Percentiles rank a stretch among this genome's conserved stretches.
Evolutionary conservation across 2,888 invertebrate species (phyloP).

Genomic region (Macrosiphum euphorbiae): DNA sequence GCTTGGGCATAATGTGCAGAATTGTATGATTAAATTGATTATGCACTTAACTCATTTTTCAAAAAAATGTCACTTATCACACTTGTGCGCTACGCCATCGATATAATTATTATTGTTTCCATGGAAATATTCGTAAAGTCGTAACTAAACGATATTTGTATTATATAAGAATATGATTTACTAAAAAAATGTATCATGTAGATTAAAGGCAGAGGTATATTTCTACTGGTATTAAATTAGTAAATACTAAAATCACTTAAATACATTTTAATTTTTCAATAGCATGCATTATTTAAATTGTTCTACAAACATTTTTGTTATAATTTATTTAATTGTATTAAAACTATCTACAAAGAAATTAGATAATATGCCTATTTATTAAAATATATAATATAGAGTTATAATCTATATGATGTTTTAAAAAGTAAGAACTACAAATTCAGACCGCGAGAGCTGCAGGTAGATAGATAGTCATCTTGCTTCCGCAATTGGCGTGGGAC

Average conservation of each 20-base stretch:
- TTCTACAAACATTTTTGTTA: not conserved
- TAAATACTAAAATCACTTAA: not conserved
- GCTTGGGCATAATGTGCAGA: no score
- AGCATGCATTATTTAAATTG: not conserved
- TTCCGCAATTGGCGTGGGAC: not conserved
- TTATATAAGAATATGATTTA: not conserved
- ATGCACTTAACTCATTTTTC: no score
- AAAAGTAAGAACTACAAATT: not conserved
- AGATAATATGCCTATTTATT: not conserved
- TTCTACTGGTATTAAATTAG: not conserved
- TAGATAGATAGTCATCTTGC: not conserved
- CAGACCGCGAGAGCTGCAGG: not conserved
- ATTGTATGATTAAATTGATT: no score
- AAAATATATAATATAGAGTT: no score
- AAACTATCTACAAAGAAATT: not conserved
- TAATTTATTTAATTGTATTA: not conserved
- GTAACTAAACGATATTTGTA: not conserved
- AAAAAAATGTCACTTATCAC: no score
- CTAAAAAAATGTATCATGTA: not conserved
- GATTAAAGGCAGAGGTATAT: not conserved
- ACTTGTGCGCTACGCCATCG: no score
- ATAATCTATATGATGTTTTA: not conserved
- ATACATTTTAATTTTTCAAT: not conserved
- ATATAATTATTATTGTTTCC: no score
- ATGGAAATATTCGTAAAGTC: no score